A percentile compares a stretch with the other conserved stretches of the same genome.
phyloP scores from a whole-genome alignment of 2,113 vertebrate genomes.

The Sitta europaea region DNA sequence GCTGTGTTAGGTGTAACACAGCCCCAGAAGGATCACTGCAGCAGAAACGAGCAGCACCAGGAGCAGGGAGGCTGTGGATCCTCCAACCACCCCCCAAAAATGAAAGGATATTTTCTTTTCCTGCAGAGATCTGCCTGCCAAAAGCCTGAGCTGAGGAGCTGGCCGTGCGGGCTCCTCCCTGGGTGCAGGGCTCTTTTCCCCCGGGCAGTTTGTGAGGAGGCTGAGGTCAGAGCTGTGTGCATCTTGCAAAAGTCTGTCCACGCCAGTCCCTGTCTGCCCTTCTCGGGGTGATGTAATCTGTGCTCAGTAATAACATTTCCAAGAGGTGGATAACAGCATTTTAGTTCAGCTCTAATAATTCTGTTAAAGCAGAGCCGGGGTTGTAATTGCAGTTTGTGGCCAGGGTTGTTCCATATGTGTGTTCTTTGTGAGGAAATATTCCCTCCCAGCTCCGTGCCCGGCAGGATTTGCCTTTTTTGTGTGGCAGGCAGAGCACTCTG shows the following conservation, averaged over 20 bases:
- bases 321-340: constrained; percentile 18
- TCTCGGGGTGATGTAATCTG: not conserved
- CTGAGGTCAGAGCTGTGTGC: not conserved
- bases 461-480: not conserved
- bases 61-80: not conserved
- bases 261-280: not conserved
- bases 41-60: not conserved
- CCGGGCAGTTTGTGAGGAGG: not conserved
- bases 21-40: not conserved
- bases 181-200: no score
- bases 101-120: not conserved
- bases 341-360: constrained; percentile 65
- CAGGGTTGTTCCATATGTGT: not conserved
- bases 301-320: not conserved
- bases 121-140: not conserved
- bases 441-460: not conserved
- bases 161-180: not conserved
- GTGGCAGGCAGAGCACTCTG: not conserved
- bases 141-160: not conserved
- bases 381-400: constrained; percentile 13
- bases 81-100: fast-evolving
- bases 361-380: constrained; percentile 23
- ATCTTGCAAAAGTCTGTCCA: not conserved
- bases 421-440: constrained; percentile 10
- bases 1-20: not conserved